phyloP scores from a whole-genome alignment of 2,888 invertebrate species.

The Apotomis capreana region DNA sequence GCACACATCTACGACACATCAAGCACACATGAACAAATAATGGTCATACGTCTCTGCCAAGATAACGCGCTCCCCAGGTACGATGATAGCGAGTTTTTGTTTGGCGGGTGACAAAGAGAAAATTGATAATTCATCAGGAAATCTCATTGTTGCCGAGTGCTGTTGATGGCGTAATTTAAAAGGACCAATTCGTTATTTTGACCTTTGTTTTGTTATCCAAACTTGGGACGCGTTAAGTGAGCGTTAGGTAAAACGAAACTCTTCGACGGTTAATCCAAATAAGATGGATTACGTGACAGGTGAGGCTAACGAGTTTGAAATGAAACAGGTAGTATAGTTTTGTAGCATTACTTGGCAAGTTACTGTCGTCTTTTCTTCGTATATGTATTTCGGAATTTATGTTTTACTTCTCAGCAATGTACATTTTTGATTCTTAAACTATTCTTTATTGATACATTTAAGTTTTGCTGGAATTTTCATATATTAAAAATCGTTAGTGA shows the following conservation, averaged over 20 bases:
- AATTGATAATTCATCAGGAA: slow-evolving; percentile 77
- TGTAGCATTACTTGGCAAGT: slow-evolving; percentile 6
- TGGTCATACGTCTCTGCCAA: slow-evolving; percentile 79
- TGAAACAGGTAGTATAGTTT: slow-evolving; percentile 16
- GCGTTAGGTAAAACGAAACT: slow-evolving; percentile 22
- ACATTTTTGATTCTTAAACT: no score
- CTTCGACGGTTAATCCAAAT: slow-evolving; percentile 37
- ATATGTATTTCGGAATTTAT: neutral
- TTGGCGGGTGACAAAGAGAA: slow-evolving; percentile 76
- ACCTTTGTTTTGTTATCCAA: slow-evolving; percentile 60
- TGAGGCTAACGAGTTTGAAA: slow-evolving; percentile 36
- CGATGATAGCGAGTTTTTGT: slow-evolving; percentile 74
- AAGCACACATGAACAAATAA: slow-evolving; percentile 71
- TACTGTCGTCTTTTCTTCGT: neutral
- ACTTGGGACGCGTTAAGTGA: slow-evolving; percentile 22
- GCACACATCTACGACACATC: slow-evolving; percentile 49
- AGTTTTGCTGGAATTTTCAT: no score
- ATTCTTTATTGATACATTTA: no score
- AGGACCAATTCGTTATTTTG: slow-evolving; percentile 66
- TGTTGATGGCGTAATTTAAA: slow-evolving; percentile 69
- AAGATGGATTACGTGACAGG: slow-evolving; percentile 39
- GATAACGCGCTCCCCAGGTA: slow-evolving; percentile 76
- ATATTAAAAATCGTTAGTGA: no score
- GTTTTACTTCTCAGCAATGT: no score
- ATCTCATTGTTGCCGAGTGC: slow-evolving; percentile 66